Base-by-base conservation (phyloP, 1,140 invertebrate genomes). In the Drosophila ohnishii region DNA sequence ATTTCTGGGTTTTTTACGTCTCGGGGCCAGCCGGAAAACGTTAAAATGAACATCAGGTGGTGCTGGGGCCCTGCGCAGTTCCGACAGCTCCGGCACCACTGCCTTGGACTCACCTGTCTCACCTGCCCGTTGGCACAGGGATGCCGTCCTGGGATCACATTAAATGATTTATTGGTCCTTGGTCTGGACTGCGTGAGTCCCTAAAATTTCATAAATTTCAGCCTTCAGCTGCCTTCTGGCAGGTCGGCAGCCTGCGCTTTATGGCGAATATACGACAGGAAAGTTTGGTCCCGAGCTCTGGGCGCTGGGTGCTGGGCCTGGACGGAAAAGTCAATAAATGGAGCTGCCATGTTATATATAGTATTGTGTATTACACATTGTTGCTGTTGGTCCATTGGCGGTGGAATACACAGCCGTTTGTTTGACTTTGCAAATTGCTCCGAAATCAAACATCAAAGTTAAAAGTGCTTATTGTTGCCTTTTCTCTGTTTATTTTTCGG, bases 141-240 rank as follows among this genome's bases (percentile, higher is more conserved):
- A 60, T 25, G 28, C 51, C 44, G 65, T 48, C 35, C 72, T 47
- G 73, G 73, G 73, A 76, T 75, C 40, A 78, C 65, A 76, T 64
- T 84, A 69, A 77, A 84, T 85, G 81, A 85, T 85, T 85, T 84
- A 84, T 84, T 65, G 81, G 77, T 62, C 73, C 81, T 74, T 77
- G 69, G 74, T 67, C 80, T 80, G 42, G 66, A 76, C 82, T 66
- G 72, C 67, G 76, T 80, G 72, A 65, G 67, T 60, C 65, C 81
- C 79, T 77, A 80, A 85, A 72, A 84, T 85, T 84, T 84, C 80
- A 84, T 84, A 79, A 84, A 83, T 76, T 85, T 85, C 76, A 55
- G 51, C 30, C 56, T 61, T 60, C 51, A 65, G 13, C 62, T 50
- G 9, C 48, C 63, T 37, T 13, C 69, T 50, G 44, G 44, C 70